Percentiles rank a stretch among this genome's conserved stretches.
phyloP scores from a whole-genome alignment of 2,888 invertebrate genomes.

The Protodeltote pygarga region DNA sequence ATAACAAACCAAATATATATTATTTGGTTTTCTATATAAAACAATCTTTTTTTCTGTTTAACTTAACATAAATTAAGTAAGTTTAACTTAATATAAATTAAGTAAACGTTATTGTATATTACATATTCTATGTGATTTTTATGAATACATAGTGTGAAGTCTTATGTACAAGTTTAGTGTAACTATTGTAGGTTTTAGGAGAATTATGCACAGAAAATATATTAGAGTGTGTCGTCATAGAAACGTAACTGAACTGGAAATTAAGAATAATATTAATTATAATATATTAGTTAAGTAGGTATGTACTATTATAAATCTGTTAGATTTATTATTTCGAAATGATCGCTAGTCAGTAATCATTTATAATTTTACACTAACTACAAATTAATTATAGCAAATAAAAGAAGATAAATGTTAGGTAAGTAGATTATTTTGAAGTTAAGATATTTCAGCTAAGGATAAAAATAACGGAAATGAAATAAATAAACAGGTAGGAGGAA shows the following conservation, averaged over 20 bases:
- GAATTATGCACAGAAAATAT: constrained; percentile 26
- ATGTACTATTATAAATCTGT: too few species aligned
- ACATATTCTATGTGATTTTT: too few species aligned
- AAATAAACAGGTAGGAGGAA: constrained; percentile 51
- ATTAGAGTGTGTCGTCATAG: constrained; percentile 1
- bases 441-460: constrained; percentile 44
- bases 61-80: too few species aligned
- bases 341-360: constrained; percentile 30
- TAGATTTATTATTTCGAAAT: too few species aligned
- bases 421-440: constrained; percentile 37
- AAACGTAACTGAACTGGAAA: constrained; percentile 8
- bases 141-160: constrained; percentile 16
- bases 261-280: constrained; percentile 1
- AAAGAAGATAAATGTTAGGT: constrained; percentile 44
- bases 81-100: too few species aligned
- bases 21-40: too few species aligned
- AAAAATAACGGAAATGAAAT: constrained; percentile 39
- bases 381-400: constrained; percentile 44
- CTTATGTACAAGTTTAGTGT: constrained; percentile 16
- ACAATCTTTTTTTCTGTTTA: too few species aligned
- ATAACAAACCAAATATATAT: too few species aligned
- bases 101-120: too few species aligned
- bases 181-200: constrained; percentile 15
- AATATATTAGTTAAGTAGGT: too few species aligned
- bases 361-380: constrained; percentile 46